Evolutionary conservation across 2,797 vertebrate species (phyloP), one percentile per base, ranked within the genome.

Genomic region (Anabacerthia variegaticeps): DNA sequence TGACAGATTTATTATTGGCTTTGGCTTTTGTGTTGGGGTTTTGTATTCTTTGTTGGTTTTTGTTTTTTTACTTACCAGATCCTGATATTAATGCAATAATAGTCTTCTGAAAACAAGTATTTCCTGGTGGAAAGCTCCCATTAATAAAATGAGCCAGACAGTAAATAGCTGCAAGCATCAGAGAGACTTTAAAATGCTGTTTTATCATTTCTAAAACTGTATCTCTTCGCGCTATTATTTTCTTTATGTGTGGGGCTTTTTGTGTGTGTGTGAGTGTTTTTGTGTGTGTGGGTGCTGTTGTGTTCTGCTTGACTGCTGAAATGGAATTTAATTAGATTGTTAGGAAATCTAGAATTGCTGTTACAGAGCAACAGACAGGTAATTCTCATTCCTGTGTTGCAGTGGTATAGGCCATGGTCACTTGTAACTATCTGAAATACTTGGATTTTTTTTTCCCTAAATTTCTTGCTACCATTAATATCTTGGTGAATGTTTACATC

Each of bases 21-120:
- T 89, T 89, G 67, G 41, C 55, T 69, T 88, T 82, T 85, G 41
- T 82, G 16, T n/a, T 83, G n/a, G 58, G 19, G 19, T 54, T 52
- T 56, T 73, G 62, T 61, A 27, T 12, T 22, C 63, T 63, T 65
- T 59, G 5, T 59, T 14, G 7, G 10, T 28, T 32, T 36, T 49
- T 28, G 3, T 51, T 63, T 74, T 74, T 87, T 73, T 26, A 22
- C 30, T 77, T 92, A 36, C 75, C 68, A 89, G 44, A 91, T 91
- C 73, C 49, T 89, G 63, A 92, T 28, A 77, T 65, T 89, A 93
- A 76, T 58, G 7, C 67, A 91, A 23, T 82, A 87, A 89, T 87
- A 77, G 56, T 74, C 63, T 79, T 82, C 44, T 11, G 10, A 85
- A 95, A 94, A 74, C 44, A 85, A 92, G 54, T 94, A 86, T 84